A percentile compares a stretch with the other conserved stretches of the same genome.
phyloP scores from a whole-genome alignment of 37 sponge, comb jelly and placozoan species.

The Aphrocallistes beatrix region DNA sequence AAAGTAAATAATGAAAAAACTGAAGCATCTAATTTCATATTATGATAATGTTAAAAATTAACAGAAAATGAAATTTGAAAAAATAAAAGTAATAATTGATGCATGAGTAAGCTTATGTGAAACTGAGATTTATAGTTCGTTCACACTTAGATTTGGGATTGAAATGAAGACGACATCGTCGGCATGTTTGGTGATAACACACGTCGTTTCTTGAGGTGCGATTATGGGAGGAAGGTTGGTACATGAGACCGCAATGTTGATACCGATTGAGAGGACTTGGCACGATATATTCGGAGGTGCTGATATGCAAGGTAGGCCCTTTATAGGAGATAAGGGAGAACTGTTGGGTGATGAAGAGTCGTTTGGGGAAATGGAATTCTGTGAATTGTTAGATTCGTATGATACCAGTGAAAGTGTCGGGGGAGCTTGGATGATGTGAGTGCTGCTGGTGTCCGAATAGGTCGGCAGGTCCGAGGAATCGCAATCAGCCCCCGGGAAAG shows the following conservation, averaged over 20 bases:
- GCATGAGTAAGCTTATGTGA: no score
- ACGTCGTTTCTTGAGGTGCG: not conserved
- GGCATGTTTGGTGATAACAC: not conserved
- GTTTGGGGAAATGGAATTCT: no score
- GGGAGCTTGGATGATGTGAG: no score
- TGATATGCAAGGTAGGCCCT: not conserved
- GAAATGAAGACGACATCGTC: not conserved
- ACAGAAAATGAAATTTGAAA: no score
- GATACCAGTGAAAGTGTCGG: not conserved
- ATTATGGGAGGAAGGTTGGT: not conserved
- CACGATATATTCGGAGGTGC: not conserved
- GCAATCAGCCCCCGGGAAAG: not conserved
- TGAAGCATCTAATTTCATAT: no score
- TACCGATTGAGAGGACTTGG: not conserved
- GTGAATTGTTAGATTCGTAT: not conserved
- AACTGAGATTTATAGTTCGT: no score
- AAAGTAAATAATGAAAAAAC: no score
- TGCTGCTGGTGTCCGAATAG: not conserved
- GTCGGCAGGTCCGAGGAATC: not conserved
- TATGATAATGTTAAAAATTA: no score
- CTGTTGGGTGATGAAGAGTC: not conserved
- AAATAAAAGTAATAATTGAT: no score
- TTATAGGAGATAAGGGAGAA: not conserved
- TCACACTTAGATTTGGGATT: not conserved
- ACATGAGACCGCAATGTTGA: not conserved